phyloP scores from a whole-genome alignment of 2,113 vertebrate genomes.

The Labeo rohita region DNA sequence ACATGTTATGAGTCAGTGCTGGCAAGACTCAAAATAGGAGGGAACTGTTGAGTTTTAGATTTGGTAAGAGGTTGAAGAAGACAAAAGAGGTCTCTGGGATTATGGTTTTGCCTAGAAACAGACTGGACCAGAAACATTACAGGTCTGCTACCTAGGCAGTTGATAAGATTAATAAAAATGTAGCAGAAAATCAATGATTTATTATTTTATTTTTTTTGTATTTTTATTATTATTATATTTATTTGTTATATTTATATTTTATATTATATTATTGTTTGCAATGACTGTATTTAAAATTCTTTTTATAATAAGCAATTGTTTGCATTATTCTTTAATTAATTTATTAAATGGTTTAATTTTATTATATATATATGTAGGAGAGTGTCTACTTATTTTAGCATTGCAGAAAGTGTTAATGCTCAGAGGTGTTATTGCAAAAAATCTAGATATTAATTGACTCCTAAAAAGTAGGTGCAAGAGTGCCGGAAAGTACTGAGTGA shows the following conservation, averaged over 20 bases:
- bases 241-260: too few species aligned
- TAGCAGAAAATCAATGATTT: not conserved
- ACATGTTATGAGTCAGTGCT: slow-evolving; percentile 14
- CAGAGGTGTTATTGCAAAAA: not conserved
- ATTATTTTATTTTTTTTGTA: too few species aligned
- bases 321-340: too few species aligned
- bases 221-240: too few species aligned
- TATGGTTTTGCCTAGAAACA: not conserved
- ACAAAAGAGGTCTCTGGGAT: slow-evolving; percentile 9
- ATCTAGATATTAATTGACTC: not conserved
- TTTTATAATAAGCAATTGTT: too few species aligned
- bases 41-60: slow-evolving; percentile 8
- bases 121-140: not conserved
- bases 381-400: not conserved
- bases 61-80: not conserved
- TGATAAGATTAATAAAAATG: not conserved
- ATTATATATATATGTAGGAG: too few species aligned
- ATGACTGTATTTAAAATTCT: too few species aligned
- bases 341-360: too few species aligned
- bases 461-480: not conserved
- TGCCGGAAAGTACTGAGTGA: not conserved
- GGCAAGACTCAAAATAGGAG: not conserved
- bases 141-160: not conserved
- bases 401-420: not conserved
- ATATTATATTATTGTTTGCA: not conserved